These are phyloP conservation scores for Manis crassicaudata DNA, from an alignment of 2,797 vertebrate species.

Conservation along the genomic window DNA sequence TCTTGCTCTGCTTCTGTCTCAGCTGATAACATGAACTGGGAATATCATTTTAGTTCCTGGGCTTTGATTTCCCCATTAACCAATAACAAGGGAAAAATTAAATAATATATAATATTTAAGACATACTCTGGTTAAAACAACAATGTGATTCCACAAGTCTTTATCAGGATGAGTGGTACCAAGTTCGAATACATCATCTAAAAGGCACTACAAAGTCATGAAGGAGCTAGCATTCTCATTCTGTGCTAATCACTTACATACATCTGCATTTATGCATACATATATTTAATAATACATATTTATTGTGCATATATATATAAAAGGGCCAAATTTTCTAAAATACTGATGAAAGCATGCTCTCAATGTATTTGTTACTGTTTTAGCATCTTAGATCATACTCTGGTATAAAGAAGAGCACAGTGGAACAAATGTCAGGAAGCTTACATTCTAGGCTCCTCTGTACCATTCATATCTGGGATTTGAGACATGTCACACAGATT, in stretches of 20 bases:
- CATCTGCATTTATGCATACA: neutral
- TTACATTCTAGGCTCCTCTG: neutral
- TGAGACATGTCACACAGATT: neutral
- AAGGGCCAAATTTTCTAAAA: slow-evolving; percentile 6
- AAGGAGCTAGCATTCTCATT: neutral
- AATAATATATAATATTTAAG: neutral
- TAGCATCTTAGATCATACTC: neutral
- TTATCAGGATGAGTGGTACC: neutral
- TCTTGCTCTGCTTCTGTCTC: neutral
- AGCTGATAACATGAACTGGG: neutral
- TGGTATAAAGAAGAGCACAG: neutral
- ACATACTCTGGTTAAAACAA: neutral
- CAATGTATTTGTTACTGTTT: neutral
- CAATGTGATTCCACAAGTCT: neutral
- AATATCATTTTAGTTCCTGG: neutral
- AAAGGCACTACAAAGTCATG: neutral
- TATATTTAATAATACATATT: neutral
- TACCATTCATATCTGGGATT: neutral
- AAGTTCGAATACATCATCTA: neutral
- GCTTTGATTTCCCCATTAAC: neutral
- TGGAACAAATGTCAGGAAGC: neutral
- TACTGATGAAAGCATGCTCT: neutral
- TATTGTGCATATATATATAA: neutral
- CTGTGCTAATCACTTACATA: neutral
- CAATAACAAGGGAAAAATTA: neutral